Evolutionary conservation across 2,113 vertebrate species (phyloP), one percentile per base, ranked within the genome.

Genomic region (Leptobrachium ailaonicum): DNA sequence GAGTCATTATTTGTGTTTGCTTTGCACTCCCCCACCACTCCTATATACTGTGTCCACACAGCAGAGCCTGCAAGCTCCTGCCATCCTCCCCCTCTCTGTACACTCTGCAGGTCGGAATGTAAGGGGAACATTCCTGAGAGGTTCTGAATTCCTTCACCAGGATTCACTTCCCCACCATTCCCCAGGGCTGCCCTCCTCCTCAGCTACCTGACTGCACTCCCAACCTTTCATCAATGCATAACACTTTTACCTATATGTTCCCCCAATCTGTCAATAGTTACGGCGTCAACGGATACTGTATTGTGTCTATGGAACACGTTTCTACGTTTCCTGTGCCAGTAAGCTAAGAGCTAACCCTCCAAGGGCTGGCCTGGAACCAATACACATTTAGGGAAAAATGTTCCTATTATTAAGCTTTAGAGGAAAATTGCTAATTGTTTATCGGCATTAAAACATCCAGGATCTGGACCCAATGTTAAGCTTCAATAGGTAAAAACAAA

Each of bases 31-130:
- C 63, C 44, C 44, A 58, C 40, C 41, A 56, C 69, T 44, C 78
- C 69, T 80, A 44, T 80, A 43, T 5, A 50, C 72, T 54, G 12
- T 9, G 14, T 41, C 41, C 32, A 50, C 47, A 50, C 47, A 50
- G 47, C 47, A 50, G 47, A 5, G 4, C 47, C 4, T 50, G 47
- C 47, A 8, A 53, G 66, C 32, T 53, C 62, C 45, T 11, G 60
- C 10, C 41, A 2, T 41, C 81, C 68, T 72, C 41, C 68, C 68
- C 64, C 80, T 43, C 44, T 12, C 4, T 45, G 41, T 44, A 41
- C 44, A 44, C 40, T 41, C 63, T 80, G 71, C 78, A 80, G 71
- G 78, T 73, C n/a, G 62, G 71, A 73, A 80, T 80, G 78, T 67
- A 53, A 68, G 63, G 67, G 41, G 45, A 66, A 68, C 78, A 80